These are phyloP conservation scores for Crocuta crocuta DNA, from an alignment of 2,113 vertebrate species.

Conservation along the genomic window DNA sequence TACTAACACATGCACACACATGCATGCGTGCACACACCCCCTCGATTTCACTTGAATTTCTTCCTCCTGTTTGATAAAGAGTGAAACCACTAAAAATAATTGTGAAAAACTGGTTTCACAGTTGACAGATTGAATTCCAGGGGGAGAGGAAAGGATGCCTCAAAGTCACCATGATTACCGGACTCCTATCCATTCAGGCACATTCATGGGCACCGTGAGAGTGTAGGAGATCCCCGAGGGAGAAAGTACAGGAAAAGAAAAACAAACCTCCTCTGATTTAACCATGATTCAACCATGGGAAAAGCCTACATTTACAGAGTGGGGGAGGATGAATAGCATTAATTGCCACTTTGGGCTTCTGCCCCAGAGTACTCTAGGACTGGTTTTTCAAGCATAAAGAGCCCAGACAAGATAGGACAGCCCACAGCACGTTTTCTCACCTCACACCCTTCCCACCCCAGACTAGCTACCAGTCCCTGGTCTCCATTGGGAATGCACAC, in stretches of 20 bases:
- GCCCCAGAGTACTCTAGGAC: background rate
- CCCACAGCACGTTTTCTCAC: background rate
- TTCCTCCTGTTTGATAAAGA: background rate
- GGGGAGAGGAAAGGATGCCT: background rate
- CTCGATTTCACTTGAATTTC: constrained; percentile 32
- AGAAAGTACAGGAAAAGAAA: background rate
- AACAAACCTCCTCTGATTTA: background rate
- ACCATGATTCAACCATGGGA: background rate
- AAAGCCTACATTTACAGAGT: background rate
- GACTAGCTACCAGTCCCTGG: background rate
- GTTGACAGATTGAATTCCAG: background rate
- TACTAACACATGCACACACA: background rate
- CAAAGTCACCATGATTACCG: background rate
- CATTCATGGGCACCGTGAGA: rapidly evolving
- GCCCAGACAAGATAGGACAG: background rate
- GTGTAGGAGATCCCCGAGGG: background rate
- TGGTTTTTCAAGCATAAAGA: constrained; percentile 54
- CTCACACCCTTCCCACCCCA: too few relatives aligned
- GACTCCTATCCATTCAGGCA: background rate
- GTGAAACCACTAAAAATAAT: constrained; percentile 38
- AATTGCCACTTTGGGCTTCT: constrained; percentile 37
- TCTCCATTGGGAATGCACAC: too few relatives aligned
- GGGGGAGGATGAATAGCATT: constrained; percentile 19
- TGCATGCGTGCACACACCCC: background rate
- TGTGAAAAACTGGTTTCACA: background rate